Evolutionary conservation across 2,797 vertebrate species (phyloP), one percentile per base, ranked within the genome.

Genomic region (Sebastes iracundus): DNA sequence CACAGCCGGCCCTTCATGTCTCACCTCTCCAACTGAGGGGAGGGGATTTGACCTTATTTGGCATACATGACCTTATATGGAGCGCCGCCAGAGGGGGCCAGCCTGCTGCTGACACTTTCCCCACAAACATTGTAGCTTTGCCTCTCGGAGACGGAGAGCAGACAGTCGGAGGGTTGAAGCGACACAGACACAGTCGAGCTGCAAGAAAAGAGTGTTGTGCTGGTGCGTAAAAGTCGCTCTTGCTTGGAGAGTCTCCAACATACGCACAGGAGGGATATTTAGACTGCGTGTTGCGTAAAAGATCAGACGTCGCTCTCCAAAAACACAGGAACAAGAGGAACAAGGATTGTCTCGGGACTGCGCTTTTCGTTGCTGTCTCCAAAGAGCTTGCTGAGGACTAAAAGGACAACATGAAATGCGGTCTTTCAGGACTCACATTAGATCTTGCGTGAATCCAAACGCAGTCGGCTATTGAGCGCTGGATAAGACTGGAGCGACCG

Each of bases 51-150:
- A 46, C 95, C 95, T 93, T 93, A 96, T 96, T 91, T 92, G 95
- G 94, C 75, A 55, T 53, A 78, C 16, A 72, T 92, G 77, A 14
- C 91, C 92, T 78, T 89, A 94, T 94, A 92, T 91, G 96, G 91
- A 74, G 59, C 30, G 76, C 68, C 71, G 82, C 78, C 84, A 53
- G 89, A 53, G 89, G 80, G 85, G 67, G 52, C 81, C 86, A 76
- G 71, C 79, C 90, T 83, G 93, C 90, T 86, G 69, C 89, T 95
- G 94, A 95, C 95, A 95, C 95, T 95, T 95, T 94, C 93, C 92
- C 58, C 88, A 38, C 91, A 88, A 94, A 92, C 35, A 38, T 83
- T 88, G 87, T 65, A 85, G 91, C 91, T 89, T 85, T 76, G 91
- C 42, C 82, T 93, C 83, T 81, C 85, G 58, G 80, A 90, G 92